phyloP scores from a whole-genome alignment of 2,888 invertebrate genomes.

The Rhagium mordax region DNA sequence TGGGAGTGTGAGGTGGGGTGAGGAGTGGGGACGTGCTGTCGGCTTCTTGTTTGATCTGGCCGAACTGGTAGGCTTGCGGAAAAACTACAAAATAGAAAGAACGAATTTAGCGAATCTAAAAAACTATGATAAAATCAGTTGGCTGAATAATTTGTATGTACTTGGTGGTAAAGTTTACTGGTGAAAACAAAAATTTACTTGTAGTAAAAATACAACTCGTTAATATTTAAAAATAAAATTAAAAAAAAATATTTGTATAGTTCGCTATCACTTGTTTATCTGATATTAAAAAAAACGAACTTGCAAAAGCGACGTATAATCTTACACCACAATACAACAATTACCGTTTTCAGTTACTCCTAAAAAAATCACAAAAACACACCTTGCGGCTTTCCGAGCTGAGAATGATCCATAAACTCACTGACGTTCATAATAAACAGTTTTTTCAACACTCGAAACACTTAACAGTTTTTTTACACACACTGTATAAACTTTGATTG shows the following conservation, averaged over 20 bases:
- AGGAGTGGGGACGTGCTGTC: conserved; percentile 72
- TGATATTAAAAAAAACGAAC: too few relatives aligned
- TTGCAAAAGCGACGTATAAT: too few relatives aligned
- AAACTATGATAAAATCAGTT: background rate
- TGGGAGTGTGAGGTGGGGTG: conserved; percentile 84
- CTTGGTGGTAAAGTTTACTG: too few relatives aligned
- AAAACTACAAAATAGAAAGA: conserved; percentile 42
- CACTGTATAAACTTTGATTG: conserved; percentile 32
- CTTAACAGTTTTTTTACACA: conserved; percentile 27
- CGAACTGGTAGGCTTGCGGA: conserved; percentile 42
- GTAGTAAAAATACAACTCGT: too few relatives aligned
- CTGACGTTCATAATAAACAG: conserved; percentile 36
- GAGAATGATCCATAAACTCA: conserved; percentile 37
- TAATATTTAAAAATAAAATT: too few relatives aligned
- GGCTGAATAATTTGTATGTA: too few relatives aligned
- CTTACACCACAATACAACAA: too few relatives aligned
- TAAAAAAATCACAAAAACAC: conserved; percentile 21
- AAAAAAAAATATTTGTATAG: too few relatives aligned
- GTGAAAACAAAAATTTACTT: too few relatives aligned
- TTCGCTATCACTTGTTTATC: too few relatives aligned
- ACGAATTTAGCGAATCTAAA: conserved; percentile 12
- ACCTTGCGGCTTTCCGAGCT: conserved; percentile 39
- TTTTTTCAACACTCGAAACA: conserved; percentile 26
- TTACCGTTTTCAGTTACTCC: too few relatives aligned
- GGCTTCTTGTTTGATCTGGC: conserved; percentile 67